phyloP scores from a whole-genome alignment of 2,888 invertebrate species.

The Perizoma affinitatum region DNA sequence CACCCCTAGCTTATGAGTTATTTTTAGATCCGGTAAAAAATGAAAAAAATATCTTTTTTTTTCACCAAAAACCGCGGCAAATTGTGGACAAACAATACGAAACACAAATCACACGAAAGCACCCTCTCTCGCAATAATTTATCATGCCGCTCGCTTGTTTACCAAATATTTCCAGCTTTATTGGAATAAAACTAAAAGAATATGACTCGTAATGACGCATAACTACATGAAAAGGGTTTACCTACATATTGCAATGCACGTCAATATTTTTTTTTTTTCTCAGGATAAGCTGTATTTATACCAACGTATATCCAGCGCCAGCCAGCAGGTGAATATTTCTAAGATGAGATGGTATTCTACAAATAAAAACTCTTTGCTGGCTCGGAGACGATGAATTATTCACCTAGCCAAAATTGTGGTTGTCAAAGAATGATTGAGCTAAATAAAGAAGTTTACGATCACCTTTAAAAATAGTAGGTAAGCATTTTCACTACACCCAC shows the following conservation, averaged over 20 bases:
- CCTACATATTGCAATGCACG: neutral
- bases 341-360: too few relatives aligned
- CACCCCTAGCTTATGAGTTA: slow-evolving; percentile 16
- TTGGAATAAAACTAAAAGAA: slow-evolving; percentile 33
- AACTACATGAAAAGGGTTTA: neutral
- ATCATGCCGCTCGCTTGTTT: slow-evolving; percentile 36
- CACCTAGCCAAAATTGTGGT: too few relatives aligned
- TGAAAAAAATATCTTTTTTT: slow-evolving; percentile 23
- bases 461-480: too few relatives aligned
- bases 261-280: neutral
- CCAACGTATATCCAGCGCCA: too few relatives aligned
- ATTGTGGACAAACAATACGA: slow-evolving; percentile 33
- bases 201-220: slow-evolving; percentile 23
- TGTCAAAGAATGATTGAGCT: too few relatives aligned
- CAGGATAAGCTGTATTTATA: too few relatives aligned
- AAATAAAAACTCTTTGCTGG: too few relatives aligned
- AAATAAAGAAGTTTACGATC: too few relatives aligned
- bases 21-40: slow-evolving; percentile 12
- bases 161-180: slow-evolving; percentile 37
- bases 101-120: slow-evolving; percentile 41
- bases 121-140: slow-evolving; percentile 39
- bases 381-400: too few relatives aligned
- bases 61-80: slow-evolving; percentile 22
- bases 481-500: too few relatives aligned
- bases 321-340: too few relatives aligned